phyloP scores from a whole-genome alignment of 2,888 invertebrate species.

The Syritta pipiens region DNA sequence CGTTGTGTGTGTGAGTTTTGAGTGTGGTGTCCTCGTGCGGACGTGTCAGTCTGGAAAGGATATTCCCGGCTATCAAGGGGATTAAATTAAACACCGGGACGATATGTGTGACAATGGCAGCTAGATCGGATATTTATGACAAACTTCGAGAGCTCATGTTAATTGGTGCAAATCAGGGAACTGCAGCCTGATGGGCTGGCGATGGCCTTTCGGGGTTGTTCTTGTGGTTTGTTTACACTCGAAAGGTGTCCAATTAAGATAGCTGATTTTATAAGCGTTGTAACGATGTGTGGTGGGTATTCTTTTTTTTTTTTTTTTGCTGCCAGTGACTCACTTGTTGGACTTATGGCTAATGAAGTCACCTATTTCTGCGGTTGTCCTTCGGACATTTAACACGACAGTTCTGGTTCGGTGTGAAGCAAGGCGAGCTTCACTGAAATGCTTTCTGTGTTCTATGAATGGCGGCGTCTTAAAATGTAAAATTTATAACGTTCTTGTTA shows the following conservation, averaged over 20 bases:
- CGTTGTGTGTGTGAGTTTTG: not conserved
- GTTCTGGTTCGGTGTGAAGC: too few relatives aligned
- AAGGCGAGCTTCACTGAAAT: too few relatives aligned
- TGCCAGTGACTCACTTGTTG: too few relatives aligned
- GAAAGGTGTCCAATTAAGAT: constrained; percentile 61
- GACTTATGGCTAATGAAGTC: too few relatives aligned
- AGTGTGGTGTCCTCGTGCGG: not conserved
- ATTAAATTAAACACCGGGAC: constrained; percentile 59
- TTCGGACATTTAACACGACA: too few relatives aligned
- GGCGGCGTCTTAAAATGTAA: too few relatives aligned
- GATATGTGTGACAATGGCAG: constrained; percentile 53
- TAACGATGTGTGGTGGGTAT: too few relatives aligned
- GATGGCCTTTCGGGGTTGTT: constrained; percentile 1
- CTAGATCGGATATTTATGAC: constrained; percentile 62
- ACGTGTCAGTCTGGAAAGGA: constrained; percentile 34
- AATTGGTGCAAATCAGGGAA: constrained; percentile 64
- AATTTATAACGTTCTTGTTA: too few relatives aligned
- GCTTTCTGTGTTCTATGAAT: too few relatives aligned
- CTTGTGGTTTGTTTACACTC: constrained; percentile 34
- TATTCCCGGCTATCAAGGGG: constrained; percentile 32
- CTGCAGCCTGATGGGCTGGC: constrained; percentile 8
- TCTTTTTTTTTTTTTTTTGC: too few relatives aligned
- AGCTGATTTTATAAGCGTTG: constrained; percentile 27
- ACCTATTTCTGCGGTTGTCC: too few relatives aligned
- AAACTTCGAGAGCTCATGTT: constrained; percentile 52